Base-by-base conservation (phyloP, 2,888 invertebrate genomes). In the Cepaea hortensis region DNA sequence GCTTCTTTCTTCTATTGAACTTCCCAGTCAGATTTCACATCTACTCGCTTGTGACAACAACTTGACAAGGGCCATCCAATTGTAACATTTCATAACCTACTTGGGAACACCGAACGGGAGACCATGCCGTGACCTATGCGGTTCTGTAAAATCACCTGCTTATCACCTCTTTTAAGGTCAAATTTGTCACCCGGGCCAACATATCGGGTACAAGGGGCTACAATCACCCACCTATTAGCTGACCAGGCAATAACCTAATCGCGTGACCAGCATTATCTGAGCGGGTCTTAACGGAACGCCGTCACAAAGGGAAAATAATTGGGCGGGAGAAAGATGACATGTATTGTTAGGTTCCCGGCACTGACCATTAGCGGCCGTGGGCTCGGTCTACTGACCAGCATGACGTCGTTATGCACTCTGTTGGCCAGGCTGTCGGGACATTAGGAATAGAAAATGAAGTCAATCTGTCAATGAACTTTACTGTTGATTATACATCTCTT, bases 321-420 rank as follows among this genome's bases (percentile, higher is more conserved):
- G 23, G 23, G 35, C 65, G 15, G 35, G 4, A 46, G 23, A 73
- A 15, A 13, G 46, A 15, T 83, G 83, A 75, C 83, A 83, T 18
- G 73, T 73, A 61, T 83, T 83, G 83, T 83, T 61, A 61, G 61
- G 3, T 35, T 55, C 61, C 15, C 15, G 23, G 61, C 55, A 73
- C 23, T 73, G 50, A 73, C 62, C 72, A 83, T 83, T 83, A 83
- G 83, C 83, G 3, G 55, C 23, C 61, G 83, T 73, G 15, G 55
- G 20, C 46, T 73, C 62, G 55, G 73, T 73, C 20, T 48, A 0
- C 73, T n/a, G 73, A 61, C 61, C 83, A 83, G 83, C 83, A 55
- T 73, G 83, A 72, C 83, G 72, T 72, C 83, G n/a, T n/a, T 75
- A 61, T 83, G 83, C 11, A 23, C 77, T n/a, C 77, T 77, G 77